phyloP scores from a whole-genome alignment of 2,888 invertebrate genomes.

The Acrobasis consociella region DNA sequence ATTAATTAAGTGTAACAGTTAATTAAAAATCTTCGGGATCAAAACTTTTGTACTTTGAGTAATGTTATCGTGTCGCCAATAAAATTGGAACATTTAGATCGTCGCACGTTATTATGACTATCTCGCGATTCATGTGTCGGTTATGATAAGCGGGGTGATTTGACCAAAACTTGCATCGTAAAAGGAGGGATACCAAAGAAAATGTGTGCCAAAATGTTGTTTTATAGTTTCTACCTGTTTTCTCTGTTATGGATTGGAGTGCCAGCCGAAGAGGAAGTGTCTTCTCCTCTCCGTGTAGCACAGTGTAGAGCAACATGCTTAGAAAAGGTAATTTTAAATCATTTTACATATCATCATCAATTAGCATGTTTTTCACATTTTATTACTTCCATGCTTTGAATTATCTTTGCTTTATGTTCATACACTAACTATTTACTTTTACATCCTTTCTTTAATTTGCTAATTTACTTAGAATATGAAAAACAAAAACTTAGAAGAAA shows the following conservation, averaged over 20 bases:
- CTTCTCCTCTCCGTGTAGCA: slow-evolving; percentile 87
- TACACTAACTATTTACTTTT: not conserved
- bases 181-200: slow-evolving; percentile 75
- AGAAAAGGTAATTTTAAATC: slow-evolving; percentile 81
- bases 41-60: slow-evolving; percentile 40
- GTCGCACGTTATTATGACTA: slow-evolving; percentile 62
- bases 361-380: not conserved
- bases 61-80: slow-evolving; percentile 54
- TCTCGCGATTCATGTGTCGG: slow-evolving; percentile 61
- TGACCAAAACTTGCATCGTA: slow-evolving; percentile 56
- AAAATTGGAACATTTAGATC: slow-evolving; percentile 45
- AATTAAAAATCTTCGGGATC: slow-evolving; percentile 23
- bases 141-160: slow-evolving; percentile 72
- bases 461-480: not conserved
- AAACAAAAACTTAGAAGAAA: too few species aligned
- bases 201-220: slow-evolving; percentile 82
- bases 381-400: not conserved
- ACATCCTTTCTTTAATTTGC: not conserved
- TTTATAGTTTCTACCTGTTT: slow-evolving; percentile 77
- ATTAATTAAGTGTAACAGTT: not conserved
- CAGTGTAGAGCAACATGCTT: slow-evolving; percentile 88
- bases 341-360: not conserved
- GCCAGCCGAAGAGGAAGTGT: slow-evolving; percentile 85
- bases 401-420: slow-evolving; percentile 6
- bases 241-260: slow-evolving; percentile 78